Evolutionary conservation across 2,888 invertebrate genomes (phyloP), one percentile per base, ranked within the genome.

Genomic region (Camptogramma bilineatum): DNA sequence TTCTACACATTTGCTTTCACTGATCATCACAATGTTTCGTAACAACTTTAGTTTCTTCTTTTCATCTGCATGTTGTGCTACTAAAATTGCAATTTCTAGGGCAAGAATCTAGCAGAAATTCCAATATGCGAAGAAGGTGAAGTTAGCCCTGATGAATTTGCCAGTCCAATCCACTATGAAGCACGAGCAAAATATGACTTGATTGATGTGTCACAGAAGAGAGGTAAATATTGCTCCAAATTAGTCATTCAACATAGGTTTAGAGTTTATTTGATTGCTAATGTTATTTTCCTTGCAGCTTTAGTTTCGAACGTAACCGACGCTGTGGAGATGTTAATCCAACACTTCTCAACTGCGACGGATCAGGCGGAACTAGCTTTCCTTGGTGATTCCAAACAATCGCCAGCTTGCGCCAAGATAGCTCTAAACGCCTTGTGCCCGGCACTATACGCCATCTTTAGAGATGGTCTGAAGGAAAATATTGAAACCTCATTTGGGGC

Each of bases 401-500:
- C 95, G 62, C 95, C 96, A 13, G 93, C 94, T 24, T 95, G 96
- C 77, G 95, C 96, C 7, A 96, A 96, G 83, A 94, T 97, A 54
- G 96, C 96, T 24, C 88, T 97, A 28, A 95, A 95, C 58, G 95
- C 95, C 51, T 89, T 98, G 44, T 98, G 98, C 82, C 97, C 98
- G 1, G 96, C 98, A 9, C 90, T 98, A 39, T 97, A 97, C 76
- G 96, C 96, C 3, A 94, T 98, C 62, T 94, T 98, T 77, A 95
- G 96, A 74, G 97, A 98, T 82, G 98, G 98, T 1, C 94, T 98
- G 18, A 96, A 96, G 81, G 96, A 97, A 39, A 95, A 94, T 72
- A 94, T 97, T 57, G 96, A 97, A 81, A 97, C 97, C 4, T 95
- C 97, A 44, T 98, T 98, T 81, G 98, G 98, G 47, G 96, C 96